Conservation (phyloP, 1,140 invertebrate species). For the Caenorhabditis briggsae region DNA sequence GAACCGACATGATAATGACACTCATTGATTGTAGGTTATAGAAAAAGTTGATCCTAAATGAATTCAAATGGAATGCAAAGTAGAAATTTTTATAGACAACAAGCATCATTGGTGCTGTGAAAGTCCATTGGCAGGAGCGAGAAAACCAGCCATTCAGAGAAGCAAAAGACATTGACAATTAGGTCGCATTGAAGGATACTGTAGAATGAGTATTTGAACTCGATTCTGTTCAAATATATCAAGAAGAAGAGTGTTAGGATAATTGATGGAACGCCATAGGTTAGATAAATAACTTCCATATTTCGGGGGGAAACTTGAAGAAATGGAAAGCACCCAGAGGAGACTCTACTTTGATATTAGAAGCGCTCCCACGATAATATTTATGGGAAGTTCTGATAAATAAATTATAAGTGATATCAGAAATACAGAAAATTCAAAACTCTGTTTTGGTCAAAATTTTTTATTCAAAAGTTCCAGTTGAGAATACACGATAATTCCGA, state of each 20-base stretch:
- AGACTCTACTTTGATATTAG: too few relatives aligned
- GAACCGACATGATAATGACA: background rate
- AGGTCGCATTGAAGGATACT: background rate
- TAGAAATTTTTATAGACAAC: background rate
- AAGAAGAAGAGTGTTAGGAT: background rate
- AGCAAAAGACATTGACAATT: background rate
- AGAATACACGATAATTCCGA: too few relatives aligned
- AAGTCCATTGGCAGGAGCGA: background rate
- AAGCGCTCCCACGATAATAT: too few relatives aligned
- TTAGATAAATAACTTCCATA: background rate
- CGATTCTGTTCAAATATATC: background rate
- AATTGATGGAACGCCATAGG: background rate
- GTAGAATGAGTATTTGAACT: constrained; percentile 21
- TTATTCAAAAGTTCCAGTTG: too few relatives aligned
- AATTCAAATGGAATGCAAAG: background rate
- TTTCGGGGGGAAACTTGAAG: background rate
- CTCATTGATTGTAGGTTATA: background rate
- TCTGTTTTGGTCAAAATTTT: too few relatives aligned
- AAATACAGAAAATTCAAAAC: too few relatives aligned
- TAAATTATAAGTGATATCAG: too few relatives aligned
- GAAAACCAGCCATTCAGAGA: background rate
- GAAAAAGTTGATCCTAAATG: background rate
- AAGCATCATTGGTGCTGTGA: background rate
- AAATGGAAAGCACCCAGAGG: too few relatives aligned
- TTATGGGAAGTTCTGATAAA: too few relatives aligned